These are phyloP conservation scores for Dicycla oo DNA, from an alignment of 2,888 invertebrate genomes.

Conservation along the genomic window DNA sequence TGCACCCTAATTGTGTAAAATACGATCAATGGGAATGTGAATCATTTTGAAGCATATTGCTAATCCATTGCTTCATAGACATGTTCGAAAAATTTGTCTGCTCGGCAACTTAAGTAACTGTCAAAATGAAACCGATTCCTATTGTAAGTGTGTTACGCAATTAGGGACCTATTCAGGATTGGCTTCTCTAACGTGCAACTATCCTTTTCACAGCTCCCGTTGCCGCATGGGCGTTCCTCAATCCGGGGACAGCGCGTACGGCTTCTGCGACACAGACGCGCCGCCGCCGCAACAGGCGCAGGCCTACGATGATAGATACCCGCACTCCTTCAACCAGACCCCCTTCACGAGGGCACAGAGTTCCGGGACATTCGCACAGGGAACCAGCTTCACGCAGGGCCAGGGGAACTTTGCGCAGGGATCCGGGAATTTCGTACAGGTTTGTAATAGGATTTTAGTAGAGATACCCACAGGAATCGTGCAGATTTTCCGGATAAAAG, in stretches of 20 bases:
- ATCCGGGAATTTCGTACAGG: constrained; percentile 57
- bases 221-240: constrained; percentile 93
- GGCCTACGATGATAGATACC: constrained; percentile 72
- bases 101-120: too few relatives aligned
- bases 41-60: too few relatives aligned
- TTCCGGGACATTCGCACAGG: constrained; percentile 60
- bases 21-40: too few relatives aligned
- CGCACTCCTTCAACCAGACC: constrained; percentile 46
- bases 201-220: constrained; percentile 77
- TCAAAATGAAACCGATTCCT: too few relatives aligned
- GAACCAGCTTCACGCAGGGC: constrained; percentile 51
- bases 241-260: constrained; percentile 94
- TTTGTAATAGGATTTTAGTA: neutral
- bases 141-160: too few relatives aligned
- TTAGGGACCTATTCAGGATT: too few relatives aligned
- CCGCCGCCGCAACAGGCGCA: constrained; percentile 65
- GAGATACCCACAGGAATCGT: too few relatives aligned
- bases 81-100: too few relatives aligned
- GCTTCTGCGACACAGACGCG: constrained; percentile 91
- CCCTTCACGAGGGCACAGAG: constrained; percentile 57
- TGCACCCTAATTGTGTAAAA: too few relatives aligned
- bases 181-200: too few relatives aligned
- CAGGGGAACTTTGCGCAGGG: constrained; percentile 56
- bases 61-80: too few relatives aligned
- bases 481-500: too few relatives aligned